These are phyloP conservation scores for Spodoptera exigua DNA, from an alignment of 2,888 invertebrate genomes.

Conservation along the genomic window DNA sequence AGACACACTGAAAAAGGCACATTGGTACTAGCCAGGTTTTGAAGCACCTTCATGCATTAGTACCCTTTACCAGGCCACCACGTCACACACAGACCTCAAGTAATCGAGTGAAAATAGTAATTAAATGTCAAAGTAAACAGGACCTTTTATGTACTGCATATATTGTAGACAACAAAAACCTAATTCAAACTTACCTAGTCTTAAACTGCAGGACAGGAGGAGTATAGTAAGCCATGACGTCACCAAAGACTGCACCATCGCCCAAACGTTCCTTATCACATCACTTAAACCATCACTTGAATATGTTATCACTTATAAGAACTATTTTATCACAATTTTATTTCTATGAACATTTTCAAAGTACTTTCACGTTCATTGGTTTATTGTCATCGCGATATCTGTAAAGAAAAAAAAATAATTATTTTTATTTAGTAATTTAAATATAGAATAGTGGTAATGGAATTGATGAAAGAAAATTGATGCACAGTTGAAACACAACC, in stretches of 20 bases:
- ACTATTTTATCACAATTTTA: slow-evolving; percentile 66
- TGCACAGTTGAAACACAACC: no score
- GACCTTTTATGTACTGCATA: no score
- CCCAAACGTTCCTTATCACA: slow-evolving; percentile 69
- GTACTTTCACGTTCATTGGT: slow-evolving; percentile 41
- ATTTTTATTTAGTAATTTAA: background rate
- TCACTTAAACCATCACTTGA: slow-evolving; percentile 61
- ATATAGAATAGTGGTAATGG: background rate
- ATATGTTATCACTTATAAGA: slow-evolving; percentile 60
- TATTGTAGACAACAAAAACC: no score
- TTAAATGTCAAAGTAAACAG: no score
- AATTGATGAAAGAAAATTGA: no score
- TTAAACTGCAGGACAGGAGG: slow-evolving; percentile 68
- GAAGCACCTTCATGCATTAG: no score
- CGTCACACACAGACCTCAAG: no score
- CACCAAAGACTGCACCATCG: slow-evolving; percentile 73
- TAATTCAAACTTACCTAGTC: slow-evolving; percentile 67
- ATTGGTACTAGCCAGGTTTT: no score
- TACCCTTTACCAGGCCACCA: no score
- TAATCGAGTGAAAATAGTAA: no score
- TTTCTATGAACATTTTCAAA: slow-evolving; percentile 44
- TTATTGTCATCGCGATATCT: slow-evolving; percentile 56
- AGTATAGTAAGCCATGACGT: slow-evolving; percentile 71
- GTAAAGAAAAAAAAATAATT: slow-evolving; percentile 12
- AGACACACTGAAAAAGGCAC: no score